phyloP scores from a whole-genome alignment of 2,113 vertebrate species.

The Micromys minutus region DNA sequence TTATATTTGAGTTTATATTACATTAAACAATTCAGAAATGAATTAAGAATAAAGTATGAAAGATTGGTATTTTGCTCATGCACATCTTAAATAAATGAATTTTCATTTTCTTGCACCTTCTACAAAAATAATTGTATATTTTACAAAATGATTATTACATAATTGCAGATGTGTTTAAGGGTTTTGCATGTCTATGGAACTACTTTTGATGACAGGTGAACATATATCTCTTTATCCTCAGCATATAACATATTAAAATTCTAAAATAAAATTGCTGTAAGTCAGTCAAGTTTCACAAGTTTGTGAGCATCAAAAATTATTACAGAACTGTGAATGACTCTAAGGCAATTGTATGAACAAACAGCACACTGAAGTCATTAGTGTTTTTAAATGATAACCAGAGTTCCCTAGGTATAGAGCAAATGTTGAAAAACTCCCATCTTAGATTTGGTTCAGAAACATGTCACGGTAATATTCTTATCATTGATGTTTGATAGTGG shows the following conservation, averaged over 20 bases:
- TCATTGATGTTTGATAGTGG: not conserved
- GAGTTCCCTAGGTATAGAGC: not conserved
- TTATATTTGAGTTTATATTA: not conserved
- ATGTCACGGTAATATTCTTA: not conserved
- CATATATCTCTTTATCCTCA: not conserved
- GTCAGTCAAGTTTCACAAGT: not conserved
- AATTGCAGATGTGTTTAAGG: not conserved
- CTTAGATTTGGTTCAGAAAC: not conserved
- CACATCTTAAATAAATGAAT: conserved; percentile 11
- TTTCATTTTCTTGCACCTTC: not conserved
- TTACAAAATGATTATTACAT: not conserved
- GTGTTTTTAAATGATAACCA: not conserved
- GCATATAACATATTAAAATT: not conserved
- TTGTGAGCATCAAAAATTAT: not conserved
- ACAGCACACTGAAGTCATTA: not conserved
- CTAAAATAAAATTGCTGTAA: not conserved
- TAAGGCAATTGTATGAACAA: not conserved
- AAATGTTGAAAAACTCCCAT: not conserved
- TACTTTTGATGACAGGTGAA: too few species aligned
- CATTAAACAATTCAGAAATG: not conserved
- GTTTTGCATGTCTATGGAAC: too few species aligned
- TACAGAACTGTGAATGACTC: not conserved
- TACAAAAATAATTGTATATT: not conserved
- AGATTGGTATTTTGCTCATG: not conserved
- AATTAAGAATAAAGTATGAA: not conserved